These are phyloP conservation scores for Stegana nigrithorax DNA, from an alignment of 2,888 invertebrate genomes.

Conservation along the genomic window DNA sequence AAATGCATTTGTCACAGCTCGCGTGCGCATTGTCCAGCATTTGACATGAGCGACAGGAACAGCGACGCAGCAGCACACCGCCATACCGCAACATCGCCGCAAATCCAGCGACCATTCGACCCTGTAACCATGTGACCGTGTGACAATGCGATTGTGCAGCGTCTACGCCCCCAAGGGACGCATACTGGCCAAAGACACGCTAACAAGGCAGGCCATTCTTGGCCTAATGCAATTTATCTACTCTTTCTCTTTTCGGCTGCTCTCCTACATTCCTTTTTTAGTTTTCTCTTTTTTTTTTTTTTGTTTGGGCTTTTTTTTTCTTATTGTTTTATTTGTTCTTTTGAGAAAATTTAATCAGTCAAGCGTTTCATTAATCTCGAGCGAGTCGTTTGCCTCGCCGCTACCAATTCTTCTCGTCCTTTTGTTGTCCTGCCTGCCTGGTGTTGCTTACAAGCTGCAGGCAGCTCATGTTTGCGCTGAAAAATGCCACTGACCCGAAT, in stretches of 20 bases:
- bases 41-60: too few relatives aligned
- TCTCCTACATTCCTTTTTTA: too few relatives aligned
- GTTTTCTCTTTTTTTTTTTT: too few relatives aligned
- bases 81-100: too few relatives aligned
- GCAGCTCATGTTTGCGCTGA: neutral
- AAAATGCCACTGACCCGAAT: slow-evolving; percentile 14
- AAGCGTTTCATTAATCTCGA: slow-evolving; percentile 13
- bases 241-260: too few relatives aligned
- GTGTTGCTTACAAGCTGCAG: neutral
- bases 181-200: too few relatives aligned
- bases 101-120: too few relatives aligned
- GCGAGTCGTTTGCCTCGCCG: neutral
- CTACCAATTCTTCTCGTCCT: neutral
- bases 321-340: too few relatives aligned
- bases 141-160: neutral
- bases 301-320: too few relatives aligned
- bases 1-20: slow-evolving; percentile 60
- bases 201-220: too few relatives aligned
- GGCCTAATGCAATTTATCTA: slow-evolving; percentile 8
- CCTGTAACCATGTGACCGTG: neutral
- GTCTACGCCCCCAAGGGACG: too few relatives aligned
- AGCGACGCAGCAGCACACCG: too few relatives aligned
- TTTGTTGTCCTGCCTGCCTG: neutral
- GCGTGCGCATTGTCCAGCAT: slow-evolving; percentile 33
- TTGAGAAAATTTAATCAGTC: slow-evolving; percentile 14